Conservation (phyloP, 2,113 vertebrate species). For the Engraulis encrasicolus region DNA sequence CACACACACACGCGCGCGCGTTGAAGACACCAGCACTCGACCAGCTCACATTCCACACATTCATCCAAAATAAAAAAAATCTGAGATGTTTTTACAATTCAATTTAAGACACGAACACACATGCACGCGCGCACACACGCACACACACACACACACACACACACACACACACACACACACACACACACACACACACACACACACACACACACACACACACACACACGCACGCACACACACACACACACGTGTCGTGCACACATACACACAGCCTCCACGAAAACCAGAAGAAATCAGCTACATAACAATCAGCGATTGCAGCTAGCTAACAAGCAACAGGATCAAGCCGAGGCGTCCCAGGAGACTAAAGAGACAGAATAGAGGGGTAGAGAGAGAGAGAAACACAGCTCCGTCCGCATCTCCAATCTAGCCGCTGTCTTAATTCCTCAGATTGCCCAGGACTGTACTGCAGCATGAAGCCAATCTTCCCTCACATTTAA, state of each 20-base stretch:
- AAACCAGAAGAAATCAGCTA: background rate
- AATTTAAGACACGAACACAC: background rate
- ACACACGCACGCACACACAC: background rate
- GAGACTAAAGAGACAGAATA: too few relatives aligned
- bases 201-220: background rate
- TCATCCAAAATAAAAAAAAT: background rate
- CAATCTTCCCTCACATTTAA: slow-evolving; percentile 20
- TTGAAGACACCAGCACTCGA: background rate
- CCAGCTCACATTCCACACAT: background rate
- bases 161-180: background rate
- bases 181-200: background rate
- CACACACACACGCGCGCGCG: background rate
- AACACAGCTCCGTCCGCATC: background rate
- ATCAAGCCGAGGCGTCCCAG: background rate
- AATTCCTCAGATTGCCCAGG: slow-evolving; percentile 7
- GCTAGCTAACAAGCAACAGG: slow-evolving; percentile 16
- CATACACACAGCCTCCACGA: background rate
- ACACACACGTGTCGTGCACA: too few relatives aligned
- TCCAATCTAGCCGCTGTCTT: background rate
- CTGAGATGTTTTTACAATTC: background rate
- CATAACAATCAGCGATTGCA: slow-evolving; percentile 6
- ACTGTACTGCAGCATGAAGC: background rate
- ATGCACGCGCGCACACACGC: too few relatives aligned
- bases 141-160: background rate
- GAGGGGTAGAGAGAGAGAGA: background rate